phyloP scores from a whole-genome alignment of 2,797 vertebrate genomes.

The Morus bassanus region DNA sequence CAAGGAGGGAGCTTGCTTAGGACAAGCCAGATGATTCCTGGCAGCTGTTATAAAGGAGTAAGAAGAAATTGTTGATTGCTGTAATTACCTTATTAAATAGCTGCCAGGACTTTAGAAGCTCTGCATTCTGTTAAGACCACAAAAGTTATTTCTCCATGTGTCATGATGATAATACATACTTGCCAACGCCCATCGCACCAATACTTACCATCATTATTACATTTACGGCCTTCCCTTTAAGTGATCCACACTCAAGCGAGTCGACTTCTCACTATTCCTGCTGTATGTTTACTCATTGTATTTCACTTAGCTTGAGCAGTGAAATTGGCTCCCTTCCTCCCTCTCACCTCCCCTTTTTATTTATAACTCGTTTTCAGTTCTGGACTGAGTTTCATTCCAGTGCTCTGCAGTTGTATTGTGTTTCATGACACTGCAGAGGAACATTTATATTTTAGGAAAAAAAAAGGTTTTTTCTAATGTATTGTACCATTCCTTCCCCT shows the following conservation, averaged over 20 bases:
- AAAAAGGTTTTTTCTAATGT: neutral
- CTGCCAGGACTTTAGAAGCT: neutral
- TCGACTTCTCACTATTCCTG: neutral
- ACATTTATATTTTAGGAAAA: neutral
- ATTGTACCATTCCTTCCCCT: neutral
- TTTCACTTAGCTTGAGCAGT: neutral
- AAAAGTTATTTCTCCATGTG: neutral
- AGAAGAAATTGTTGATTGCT: neutral
- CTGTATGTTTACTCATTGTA: neutral
- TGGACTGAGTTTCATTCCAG: neutral
- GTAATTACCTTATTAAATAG: neutral
- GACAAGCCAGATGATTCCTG: neutral
- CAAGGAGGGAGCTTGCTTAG: neutral
- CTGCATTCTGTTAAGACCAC: neutral
- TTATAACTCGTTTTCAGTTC: neutral
- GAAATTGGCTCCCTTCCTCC: neutral
- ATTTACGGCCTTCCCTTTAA: neutral
- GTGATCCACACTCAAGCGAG: neutral
- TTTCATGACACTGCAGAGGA: slow-evolving; percentile 12
- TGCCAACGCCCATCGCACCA: neutral
- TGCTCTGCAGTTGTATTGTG: neutral
- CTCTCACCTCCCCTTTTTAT: neutral
- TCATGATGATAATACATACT: neutral
- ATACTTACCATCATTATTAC: neutral
- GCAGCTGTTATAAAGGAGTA: neutral